phyloP scores from a whole-genome alignment of 2,888 invertebrate species.

The Callimorpha dominula region DNA sequence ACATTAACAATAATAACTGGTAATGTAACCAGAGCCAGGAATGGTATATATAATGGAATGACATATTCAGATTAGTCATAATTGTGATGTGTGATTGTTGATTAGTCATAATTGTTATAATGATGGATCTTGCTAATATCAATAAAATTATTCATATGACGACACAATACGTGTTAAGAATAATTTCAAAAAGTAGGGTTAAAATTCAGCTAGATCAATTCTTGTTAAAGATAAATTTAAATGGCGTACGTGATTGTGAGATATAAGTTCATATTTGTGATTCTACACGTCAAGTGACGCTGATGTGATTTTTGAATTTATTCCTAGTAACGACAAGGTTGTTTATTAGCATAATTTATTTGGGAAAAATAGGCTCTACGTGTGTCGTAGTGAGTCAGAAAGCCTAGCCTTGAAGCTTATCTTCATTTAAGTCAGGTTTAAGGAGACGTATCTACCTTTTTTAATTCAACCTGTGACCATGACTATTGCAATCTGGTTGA shows the following conservation, averaged over 20 bases:
- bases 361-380: slow-evolving; percentile 4
- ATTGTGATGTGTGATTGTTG: neutral
- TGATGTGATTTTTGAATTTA: slow-evolving; percentile 19
- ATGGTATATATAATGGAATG: neutral
- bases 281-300: slow-evolving; percentile 11
- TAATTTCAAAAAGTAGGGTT: slow-evolving; percentile 16
- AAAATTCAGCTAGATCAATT: slow-evolving; percentile 16
- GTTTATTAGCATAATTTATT: slow-evolving; percentile 13
- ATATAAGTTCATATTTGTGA: slow-evolving; percentile 8
- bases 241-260: slow-evolving; percentile 23
- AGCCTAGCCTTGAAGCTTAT: neutral
- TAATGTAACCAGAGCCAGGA: neutral
- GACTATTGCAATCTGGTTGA: too few relatives aligned
- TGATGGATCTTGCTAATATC: slow-evolving; percentile 4
- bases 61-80: neutral
- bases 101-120: slow-evolving; percentile 24
- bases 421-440: neutral
- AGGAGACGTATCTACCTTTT: too few relatives aligned
- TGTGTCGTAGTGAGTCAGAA: neutral
- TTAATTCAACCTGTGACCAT: too few relatives aligned
- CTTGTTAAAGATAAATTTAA: slow-evolving; percentile 29
- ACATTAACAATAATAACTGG: neutral
- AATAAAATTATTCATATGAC: slow-evolving; percentile 17
- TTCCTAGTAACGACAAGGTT: slow-evolving; percentile 10
- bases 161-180: slow-evolving; percentile 29